Base-by-base conservation (phyloP, 2,113 vertebrate species). In the Sterrhoptilus dennistouni region DNA sequence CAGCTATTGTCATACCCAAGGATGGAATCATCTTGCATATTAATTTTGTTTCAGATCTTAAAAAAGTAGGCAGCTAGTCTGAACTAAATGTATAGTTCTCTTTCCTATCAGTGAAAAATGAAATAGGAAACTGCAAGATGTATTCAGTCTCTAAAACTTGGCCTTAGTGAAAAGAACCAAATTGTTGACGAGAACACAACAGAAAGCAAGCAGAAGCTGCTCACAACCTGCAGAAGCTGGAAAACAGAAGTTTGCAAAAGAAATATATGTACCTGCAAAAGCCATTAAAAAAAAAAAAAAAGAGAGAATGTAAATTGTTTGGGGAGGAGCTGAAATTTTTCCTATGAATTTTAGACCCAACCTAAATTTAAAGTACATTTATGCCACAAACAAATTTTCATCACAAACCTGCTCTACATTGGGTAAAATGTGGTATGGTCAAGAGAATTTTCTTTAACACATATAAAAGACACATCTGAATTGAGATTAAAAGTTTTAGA, bases 361-460 rank as follows among this genome's bases (percentile, higher is more conserved):
- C 2, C 4, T 68, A 64, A 75, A 68, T 10, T 84, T 40, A 60
- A 33, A 52, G 35, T 47, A 25, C 4, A 16, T 50, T 66, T 66
- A 49, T 5, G 8, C 3, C 15, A 0, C 15, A 8, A 4, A 7
- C 7, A 7, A 8, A 16, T 35, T 71, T 57, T 79, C 6, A 5
- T 78, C 14, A 31, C 5, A 42, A 14, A 54, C 27, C 6, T 65
- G 7, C 35, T 66, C 9, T 70, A 47, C 47, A 47, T 3, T 82
- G 23, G 15, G 15, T 10, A 93, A 83, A 83, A 38, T 25, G 4
- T 60, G 8, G 4, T 23, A 23, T 27, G 11, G 2, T 47, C 42
- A 78, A 69, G 52, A 91, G 14, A 63, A 75, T 64, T 59, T 89
- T 83, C 24, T 70, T 31, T 33, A 59, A 66, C 5, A n/a, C 0